Percentiles rank a stretch among this genome's conserved stretches.
Conservation (phyloP, 2,888 invertebrate genomes). For the Congeria kusceri region DNA sequence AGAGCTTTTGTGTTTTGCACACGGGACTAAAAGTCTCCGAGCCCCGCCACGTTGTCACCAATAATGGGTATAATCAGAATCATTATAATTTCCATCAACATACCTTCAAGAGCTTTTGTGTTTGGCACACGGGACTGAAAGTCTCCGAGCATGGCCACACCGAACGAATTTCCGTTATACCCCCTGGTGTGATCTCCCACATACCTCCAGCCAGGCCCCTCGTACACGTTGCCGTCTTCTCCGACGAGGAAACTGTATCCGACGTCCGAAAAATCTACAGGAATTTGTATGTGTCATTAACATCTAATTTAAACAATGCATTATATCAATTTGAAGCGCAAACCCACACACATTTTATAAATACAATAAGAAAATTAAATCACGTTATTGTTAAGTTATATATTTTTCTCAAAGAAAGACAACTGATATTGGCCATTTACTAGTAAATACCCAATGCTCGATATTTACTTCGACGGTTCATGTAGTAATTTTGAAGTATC, state of each 20-base stretch:
- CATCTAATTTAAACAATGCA: not conserved
- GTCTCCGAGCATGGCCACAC: conserved; percentile 74
- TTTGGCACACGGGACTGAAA: conserved; percentile 67
- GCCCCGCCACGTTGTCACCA: too few species aligned
- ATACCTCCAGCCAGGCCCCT: conserved; percentile 91
- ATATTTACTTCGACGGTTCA: conserved; percentile 46
- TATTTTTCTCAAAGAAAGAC: too few species aligned
- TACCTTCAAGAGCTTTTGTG: conserved; percentile 57
- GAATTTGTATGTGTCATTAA: not conserved
- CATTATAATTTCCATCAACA: too few species aligned
- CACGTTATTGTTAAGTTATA: too few species aligned
- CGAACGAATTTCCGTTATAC: conserved; percentile 87
- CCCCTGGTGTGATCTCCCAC: conserved; percentile 90
- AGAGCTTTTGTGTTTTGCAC: too few species aligned
- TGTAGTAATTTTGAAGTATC: conserved; percentile 61
- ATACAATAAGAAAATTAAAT: too few species aligned
- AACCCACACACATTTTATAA: not conserved
- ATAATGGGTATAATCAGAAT: too few species aligned
- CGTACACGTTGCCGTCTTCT: conserved; percentile 88
- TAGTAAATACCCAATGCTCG: too few species aligned
- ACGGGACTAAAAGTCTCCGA: too few species aligned
- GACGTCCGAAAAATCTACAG: conserved; percentile 63
- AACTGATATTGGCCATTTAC: too few species aligned
- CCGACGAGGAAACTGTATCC: conserved; percentile 87
- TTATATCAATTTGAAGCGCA: not conserved